Evolutionary conservation across 2,797 vertebrate species (phyloP), one percentile per base, ranked within the genome.

Genomic region (Euphonia xanthogaster): DNA sequence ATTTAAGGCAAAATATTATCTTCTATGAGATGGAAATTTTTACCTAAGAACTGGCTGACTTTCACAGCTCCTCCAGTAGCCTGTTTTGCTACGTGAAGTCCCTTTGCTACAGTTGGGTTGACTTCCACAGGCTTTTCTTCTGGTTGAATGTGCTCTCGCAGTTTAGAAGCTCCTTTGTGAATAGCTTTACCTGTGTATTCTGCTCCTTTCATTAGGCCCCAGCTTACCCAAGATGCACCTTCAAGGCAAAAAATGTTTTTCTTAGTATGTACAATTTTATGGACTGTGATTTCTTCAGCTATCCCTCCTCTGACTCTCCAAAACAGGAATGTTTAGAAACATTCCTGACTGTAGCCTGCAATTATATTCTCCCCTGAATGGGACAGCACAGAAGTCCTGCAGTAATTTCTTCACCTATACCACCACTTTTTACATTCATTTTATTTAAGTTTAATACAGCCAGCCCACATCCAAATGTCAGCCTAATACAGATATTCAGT

Each of bases 221-320:
- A 99, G 96, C 99, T 99, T 79, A 99, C 97, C 99, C 99, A 99
- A 57, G 99, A 99, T 12, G 99, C 99, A 95, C 99, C 99, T 99
- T 97, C 54, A 96, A 95, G 57, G 66, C 65, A 89, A 95, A 96
- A 96, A 89, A 11, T 39, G 23, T 3, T 48, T 93, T 77, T 75
- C 35, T 93, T 70, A 89, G 31, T 33, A 42, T 6, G 14, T n/a
- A 42, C 37, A 60, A 9, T 75, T 80, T 65, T 74, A 83, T 4
- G 61, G n/a, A 51, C 33, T 30, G 35, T 10, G 20, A 82, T 83
- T 78, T 35, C 39, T 58, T 76, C 48, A 74, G n/a, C 57, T 45
- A 57, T 62, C 44, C 31, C 19, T 86, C 57, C 81, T 81, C 62
- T 85, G 30, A 61, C 77, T 81, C 58, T 85, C 24, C 57, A 88